Evolutionary conservation across 2,113 vertebrate genomes (phyloP), one percentile per base, ranked within the genome.

Genomic region (Nibea coibor): DNA sequence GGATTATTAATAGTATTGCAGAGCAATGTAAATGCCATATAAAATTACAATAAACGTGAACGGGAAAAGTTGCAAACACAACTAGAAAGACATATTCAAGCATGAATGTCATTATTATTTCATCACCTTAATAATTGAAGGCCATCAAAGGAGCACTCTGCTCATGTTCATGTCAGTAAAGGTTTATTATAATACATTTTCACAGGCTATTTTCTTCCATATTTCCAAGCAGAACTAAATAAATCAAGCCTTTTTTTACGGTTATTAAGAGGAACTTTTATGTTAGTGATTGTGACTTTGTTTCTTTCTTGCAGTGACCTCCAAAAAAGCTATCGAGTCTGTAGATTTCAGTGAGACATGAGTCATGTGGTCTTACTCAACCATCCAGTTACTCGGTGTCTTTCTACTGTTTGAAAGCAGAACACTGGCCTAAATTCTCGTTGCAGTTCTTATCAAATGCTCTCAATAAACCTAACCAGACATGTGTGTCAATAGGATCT

Each of bases 21-120:
- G 19, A 31, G 20, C 19, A 10, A 16, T 59, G 42, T 31, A 10
- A 35, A 61, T 2, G 10, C 2, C 10, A 5, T 4, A 14, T 47
- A 22, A 35, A n/a, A 48, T 0, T 28, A 58, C 48, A 35, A 5
- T 35, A 24, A 12, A 8, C 24, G 8, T 2, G 35, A 26, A 26
- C 24, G 8, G 48, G 70, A 28, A 35, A 59, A 14, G 22, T 10
- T 20, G 19, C 1, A 70, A 24, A 10, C 35, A 22, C 20, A 39
- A 35, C 28, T 10, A 59, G 54, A 59, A 48, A n/a, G 43, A 35
- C 17, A 5, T 24, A 58, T 39, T 50, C 14, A 63, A 62, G 71
- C n/a, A 50, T 50, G 11, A 50, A 20, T 45, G 24, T 31, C 72
- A 74, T 53, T 74, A 62, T 73, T 62, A 74, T 63, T 62, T 51